A percentile compares a stretch with the other conserved stretches of the same genome.
Conservation (phyloP, 2,888 invertebrate genomes). For the Limenitis arthemis region DNA sequence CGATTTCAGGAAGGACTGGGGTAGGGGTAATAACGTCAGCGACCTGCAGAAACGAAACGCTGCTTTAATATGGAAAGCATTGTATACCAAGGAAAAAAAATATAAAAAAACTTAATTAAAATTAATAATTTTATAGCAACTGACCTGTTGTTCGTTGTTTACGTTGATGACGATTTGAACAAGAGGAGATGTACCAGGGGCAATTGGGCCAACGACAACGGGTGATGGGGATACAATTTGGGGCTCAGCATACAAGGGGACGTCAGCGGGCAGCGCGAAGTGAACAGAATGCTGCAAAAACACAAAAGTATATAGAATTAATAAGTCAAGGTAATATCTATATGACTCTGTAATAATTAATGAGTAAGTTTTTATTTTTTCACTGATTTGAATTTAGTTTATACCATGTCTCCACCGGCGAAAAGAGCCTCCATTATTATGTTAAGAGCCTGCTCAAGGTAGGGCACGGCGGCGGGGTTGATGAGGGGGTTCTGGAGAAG, state of each 20-base stretch:
- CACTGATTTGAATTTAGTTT: not conserved
- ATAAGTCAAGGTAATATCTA: too few species aligned
- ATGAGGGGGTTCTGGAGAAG: conserved; percentile 40
- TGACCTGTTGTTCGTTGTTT: conserved; percentile 29
- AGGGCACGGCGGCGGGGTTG: conserved; percentile 35
- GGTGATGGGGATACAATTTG: conserved; percentile 35
- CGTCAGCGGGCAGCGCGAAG: conserved; percentile 31
- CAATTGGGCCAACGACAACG: conserved; percentile 13
- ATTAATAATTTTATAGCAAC: not conserved
- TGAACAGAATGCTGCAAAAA: conserved; percentile 30
- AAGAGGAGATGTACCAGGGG: conserved; percentile 31
- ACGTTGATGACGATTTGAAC: conserved; percentile 44
- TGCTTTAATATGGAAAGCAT: not conserved
- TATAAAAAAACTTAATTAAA: not conserved
- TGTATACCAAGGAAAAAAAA: not conserved
- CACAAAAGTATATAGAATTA: not conserved
- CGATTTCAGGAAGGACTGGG: not conserved
- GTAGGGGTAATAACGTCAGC: not conserved
- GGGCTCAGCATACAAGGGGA: conserved; percentile 17
- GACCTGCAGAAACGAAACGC: not conserved
- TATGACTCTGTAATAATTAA: not conserved
- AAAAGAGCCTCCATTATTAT: conserved; percentile 35
- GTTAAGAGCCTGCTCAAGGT: conserved; percentile 41
- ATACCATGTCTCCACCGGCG: conserved; percentile 36
- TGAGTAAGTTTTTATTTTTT: not conserved